Conservation (phyloP, 2,888 invertebrate species). For the Noctua janthe region DNA sequence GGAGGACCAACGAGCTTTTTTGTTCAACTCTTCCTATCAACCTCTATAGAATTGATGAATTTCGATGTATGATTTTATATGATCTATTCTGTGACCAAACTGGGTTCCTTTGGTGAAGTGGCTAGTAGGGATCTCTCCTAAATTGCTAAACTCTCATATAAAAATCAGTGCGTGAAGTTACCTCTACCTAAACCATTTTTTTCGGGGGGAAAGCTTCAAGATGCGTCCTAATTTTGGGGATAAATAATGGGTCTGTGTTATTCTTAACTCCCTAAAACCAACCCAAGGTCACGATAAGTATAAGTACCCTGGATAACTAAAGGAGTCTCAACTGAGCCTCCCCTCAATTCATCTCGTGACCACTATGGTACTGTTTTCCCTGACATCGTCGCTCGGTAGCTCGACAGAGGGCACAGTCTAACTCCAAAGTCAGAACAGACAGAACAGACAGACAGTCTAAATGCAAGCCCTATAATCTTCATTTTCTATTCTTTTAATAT, state of each 20-base stretch:
- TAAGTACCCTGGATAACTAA: background rate
- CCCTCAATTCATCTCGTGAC: background rate
- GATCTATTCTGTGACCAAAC: background rate
- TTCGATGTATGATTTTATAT: background rate
- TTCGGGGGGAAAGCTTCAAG: background rate
- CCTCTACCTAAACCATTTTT: background rate
- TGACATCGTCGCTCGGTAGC: background rate
- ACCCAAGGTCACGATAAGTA: background rate
- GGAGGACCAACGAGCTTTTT: slow-evolving; percentile 62
- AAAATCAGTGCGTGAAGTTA: background rate
- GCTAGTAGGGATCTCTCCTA: background rate
- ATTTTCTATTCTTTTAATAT: background rate
- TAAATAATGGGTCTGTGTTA: too few species aligned
- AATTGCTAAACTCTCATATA: background rate
- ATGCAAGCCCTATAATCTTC: background rate
- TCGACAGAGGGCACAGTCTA: background rate
- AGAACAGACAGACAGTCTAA: too few species aligned
- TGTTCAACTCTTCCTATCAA: slow-evolving; percentile 43
- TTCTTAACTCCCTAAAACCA: background rate
- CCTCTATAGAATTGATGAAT: slow-evolving; percentile 26
- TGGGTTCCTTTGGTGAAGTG: background rate
- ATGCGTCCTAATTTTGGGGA: background rate
- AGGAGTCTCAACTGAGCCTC: background rate
- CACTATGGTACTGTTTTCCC: background rate
- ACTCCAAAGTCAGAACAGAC: background rate